Conservation (phyloP, 2,113 vertebrate species). For the Rhinichthys klamathensis region DNA sequence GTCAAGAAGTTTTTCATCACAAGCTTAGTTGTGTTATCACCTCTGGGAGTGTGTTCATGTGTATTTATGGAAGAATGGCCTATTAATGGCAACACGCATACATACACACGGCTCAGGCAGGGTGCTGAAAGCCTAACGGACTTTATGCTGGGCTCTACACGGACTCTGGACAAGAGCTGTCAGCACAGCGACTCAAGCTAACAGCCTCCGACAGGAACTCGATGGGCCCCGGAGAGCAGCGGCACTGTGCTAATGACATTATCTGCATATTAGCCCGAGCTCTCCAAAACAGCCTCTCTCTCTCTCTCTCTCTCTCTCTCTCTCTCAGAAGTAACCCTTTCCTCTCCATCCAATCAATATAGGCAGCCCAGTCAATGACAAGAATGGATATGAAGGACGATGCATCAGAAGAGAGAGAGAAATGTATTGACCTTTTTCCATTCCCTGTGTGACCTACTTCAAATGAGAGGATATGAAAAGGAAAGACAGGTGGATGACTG, state of each 20-base stretch:
- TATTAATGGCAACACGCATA: conserved; percentile 39
- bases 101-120: conserved; percentile 19
- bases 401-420: conserved; percentile 25
- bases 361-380: conserved; percentile 36
- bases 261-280: conserved; percentile 65
- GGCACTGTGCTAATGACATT: conserved; percentile 60
- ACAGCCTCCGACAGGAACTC: conserved; percentile 64
- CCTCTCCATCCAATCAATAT: conserved; percentile 43
- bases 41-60: neutral
- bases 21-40: conserved; percentile 18
- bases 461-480: conserved; percentile 65
- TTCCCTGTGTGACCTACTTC: conserved; percentile 65
- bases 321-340: conserved; percentile 21
- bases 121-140: conserved; percentile 60
- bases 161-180: conserved; percentile 63
- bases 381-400: conserved; percentile 11
- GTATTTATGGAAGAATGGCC: conserved; percentile 12
- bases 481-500: conserved; percentile 38
- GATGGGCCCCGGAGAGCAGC: conserved; percentile 58
- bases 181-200: conserved; percentile 60
- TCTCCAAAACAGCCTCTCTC: conserved; percentile 50
- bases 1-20: conserved; percentile 31
- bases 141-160: conserved; percentile 35
- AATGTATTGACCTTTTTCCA: conserved; percentile 58
- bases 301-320: too few species aligned